Evolutionary conservation across 2,888 invertebrate genomes (phyloP), one percentile per base, ranked within the genome.

Genomic region (Pachydiplax longipennis): DNA sequence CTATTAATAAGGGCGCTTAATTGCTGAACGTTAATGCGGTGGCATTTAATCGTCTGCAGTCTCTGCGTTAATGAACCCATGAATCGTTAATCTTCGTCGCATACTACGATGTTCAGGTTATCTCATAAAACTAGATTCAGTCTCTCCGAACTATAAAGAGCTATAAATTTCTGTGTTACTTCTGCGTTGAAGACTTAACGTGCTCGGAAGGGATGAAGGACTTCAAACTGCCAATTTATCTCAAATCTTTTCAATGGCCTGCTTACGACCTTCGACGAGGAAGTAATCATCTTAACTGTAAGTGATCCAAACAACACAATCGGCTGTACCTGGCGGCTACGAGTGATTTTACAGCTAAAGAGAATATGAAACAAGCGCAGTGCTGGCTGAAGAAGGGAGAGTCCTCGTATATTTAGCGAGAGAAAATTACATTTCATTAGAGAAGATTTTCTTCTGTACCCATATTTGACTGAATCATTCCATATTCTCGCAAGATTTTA

Each of bases 201-300:
- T 40, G 37, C 81, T 81, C 22, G 15, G 40, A 81, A 37, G 37
- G 37, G 61, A 61, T 37, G 87, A 10, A 87, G 87, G 58, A 65
- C 87, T 65, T 87, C 25, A 65, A 87, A 87, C 61, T 87, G 87
- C 61, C 87, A 65, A 87, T 87, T 87, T 87, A 87, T 87, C 87
- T 87, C 61, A 87, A 87, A 61, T 73, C 65, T 31, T 61, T 61
- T 87, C 61, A 61, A 65, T 87, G 87, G n/a, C 87, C 37, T 35
- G 35, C 61, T 61, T 37, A 87, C 87, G 58, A 87, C 61, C 65
- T 61, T 61, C 61, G 22, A 87, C 87, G 37, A 65, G 87, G 87
- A 87, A 87, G 87, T 65, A 87, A 87, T 87, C 87, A 87, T 87
- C 87, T 37, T 87, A 87, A 87, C 87, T 65, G 87, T n/a, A 87